A percentile compares a stretch with the other conserved stretches of the same genome.
phyloP scores from a whole-genome alignment of 2,797 vertebrate species.

The Helarctos malayanus region DNA sequence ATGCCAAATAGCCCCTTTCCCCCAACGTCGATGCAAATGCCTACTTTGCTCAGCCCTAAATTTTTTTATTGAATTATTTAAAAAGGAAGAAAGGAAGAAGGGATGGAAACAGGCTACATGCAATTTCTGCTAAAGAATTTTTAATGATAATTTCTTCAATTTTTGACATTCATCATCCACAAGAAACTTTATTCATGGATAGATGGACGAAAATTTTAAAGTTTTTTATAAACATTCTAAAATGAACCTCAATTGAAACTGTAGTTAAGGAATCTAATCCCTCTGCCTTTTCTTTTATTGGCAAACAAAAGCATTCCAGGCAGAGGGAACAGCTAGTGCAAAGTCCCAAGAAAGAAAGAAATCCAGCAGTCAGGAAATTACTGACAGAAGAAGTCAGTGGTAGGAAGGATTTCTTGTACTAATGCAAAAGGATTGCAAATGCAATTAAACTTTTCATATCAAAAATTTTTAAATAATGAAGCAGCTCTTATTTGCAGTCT shows the following conservation, averaged over 20 bases:
- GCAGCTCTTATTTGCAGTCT: background rate
- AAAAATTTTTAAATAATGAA: slow-evolving; percentile 4
- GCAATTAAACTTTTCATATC: background rate
- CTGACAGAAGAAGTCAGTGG: background rate
- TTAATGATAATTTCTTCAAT: slow-evolving; percentile 1
- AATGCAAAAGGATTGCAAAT: background rate
- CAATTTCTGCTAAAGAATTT: background rate
- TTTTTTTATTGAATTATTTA: background rate
- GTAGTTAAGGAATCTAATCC: background rate
- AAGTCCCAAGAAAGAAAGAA: background rate
- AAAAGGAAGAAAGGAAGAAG: background rate
- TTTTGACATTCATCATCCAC: slow-evolving; percentile 1
- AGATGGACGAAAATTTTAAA: background rate
- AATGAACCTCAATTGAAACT: slow-evolving; percentile 30
- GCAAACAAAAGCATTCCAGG: slow-evolving; percentile 25
- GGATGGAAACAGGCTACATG: background rate
- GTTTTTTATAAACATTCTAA: slow-evolving; percentile 47
- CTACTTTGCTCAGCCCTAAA: background rate
- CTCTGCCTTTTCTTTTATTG: background rate
- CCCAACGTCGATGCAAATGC: background rate
- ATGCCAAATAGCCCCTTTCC: background rate
- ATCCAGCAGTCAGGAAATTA: background rate
- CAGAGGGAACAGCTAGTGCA: background rate
- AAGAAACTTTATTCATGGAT: slow-evolving; percentile 16
- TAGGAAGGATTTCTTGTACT: background rate